A percentile compares a stretch with the other conserved stretches of the same genome.
phyloP scores from a whole-genome alignment of 2,888 invertebrate genomes.

The Schizaphis graminum region DNA sequence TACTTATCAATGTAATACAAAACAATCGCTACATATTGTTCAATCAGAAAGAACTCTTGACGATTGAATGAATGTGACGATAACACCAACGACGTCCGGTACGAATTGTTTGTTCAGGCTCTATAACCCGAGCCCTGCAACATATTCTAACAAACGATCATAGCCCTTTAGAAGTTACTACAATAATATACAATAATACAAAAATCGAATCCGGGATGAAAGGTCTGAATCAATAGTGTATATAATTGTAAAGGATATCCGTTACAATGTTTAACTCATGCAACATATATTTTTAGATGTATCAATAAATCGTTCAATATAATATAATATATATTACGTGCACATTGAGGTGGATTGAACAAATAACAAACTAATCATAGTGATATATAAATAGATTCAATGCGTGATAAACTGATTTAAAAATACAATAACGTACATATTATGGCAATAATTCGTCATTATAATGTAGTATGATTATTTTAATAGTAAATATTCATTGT shows the following conservation, averaged over 20 bases:
- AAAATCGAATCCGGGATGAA: background rate
- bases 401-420: background rate
- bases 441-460: background rate
- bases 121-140: background rate
- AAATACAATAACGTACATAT: background rate
- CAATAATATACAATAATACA: conserved; percentile 8
- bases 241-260: background rate
- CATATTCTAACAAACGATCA: background rate
- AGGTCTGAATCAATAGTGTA: background rate
- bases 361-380: background rate
- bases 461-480: background rate
- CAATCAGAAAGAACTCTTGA: conserved; percentile 3
- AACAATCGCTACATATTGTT: background rate
- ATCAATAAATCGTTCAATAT: background rate
- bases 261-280: background rate
- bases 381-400: background rate
- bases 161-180: background rate
- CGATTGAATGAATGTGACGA: background rate
- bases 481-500: background rate
- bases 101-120: conserved; percentile 41
- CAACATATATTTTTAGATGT: background rate
- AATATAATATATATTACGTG: background rate
- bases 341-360: background rate
- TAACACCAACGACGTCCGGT: conserved; percentile 15
- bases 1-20: background rate